phyloP scores from a whole-genome alignment of 2,797 vertebrate genomes.

The Selene dorsalis region DNA sequence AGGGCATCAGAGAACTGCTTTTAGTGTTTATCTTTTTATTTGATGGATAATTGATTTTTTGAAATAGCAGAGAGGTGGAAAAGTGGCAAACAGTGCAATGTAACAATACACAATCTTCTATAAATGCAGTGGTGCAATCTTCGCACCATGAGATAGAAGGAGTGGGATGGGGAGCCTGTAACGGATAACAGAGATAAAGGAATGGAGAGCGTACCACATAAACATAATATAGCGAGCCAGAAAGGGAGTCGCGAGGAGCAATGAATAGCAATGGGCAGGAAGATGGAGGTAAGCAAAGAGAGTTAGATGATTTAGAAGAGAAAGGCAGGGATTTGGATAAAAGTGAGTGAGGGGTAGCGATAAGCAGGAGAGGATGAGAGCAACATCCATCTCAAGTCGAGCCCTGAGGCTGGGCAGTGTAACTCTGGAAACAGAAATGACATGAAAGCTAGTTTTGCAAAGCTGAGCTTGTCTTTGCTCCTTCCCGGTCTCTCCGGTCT shows the following conservation, averaged over 20 bases:
- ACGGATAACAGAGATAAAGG: slow-evolving; percentile 67
- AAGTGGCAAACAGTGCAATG: slow-evolving; percentile 58
- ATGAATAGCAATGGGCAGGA: slow-evolving; percentile 74
- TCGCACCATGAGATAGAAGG: slow-evolving; percentile 45
- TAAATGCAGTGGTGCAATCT: slow-evolving; percentile 67
- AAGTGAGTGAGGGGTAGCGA: slow-evolving; percentile 62
- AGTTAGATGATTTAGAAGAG: slow-evolving; percentile 64
- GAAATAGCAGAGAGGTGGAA: slow-evolving; percentile 57
- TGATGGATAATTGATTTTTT: slow-evolving; percentile 76
- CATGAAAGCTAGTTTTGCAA: slow-evolving; percentile 69
- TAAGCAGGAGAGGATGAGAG: slow-evolving; percentile 69
- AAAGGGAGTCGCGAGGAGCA: slow-evolving; percentile 45
- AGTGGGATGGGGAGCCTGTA: slow-evolving; percentile 45
- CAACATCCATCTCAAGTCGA: slow-evolving; percentile 62
- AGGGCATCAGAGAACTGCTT: slow-evolving; percentile 30
- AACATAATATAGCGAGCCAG: slow-evolving; percentile 64
- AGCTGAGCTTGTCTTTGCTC: slow-evolving; percentile 54
- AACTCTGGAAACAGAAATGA: slow-evolving; percentile 63
- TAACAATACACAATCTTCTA: slow-evolving; percentile 61
- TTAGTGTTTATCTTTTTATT: slow-evolving; percentile 67
- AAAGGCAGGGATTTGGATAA: slow-evolving; percentile 63
- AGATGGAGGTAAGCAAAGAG: slow-evolving; percentile 61
- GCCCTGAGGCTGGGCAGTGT: slow-evolving; percentile 52
- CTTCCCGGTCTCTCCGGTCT: slow-evolving; percentile 22
- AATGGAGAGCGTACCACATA: slow-evolving; percentile 55